Percentiles rank a stretch among this genome's conserved stretches.
phyloP scores from a whole-genome alignment of 2,113 vertebrate genomes.

The Ophiodon elongatus region DNA sequence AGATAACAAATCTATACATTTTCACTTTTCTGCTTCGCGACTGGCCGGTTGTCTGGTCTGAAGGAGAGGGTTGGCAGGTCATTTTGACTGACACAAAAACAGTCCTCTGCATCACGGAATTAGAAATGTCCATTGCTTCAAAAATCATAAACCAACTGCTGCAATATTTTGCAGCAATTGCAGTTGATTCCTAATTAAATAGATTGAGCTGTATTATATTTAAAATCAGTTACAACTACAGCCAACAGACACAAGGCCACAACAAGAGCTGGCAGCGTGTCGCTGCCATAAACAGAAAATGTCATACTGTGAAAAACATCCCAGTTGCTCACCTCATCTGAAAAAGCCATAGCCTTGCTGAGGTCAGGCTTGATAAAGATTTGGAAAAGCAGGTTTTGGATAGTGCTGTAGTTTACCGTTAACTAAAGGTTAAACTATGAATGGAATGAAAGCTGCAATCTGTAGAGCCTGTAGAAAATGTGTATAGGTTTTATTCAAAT shows the following conservation, averaged over 20 bases:
- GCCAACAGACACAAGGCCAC: neutral
- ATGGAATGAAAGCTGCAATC: neutral
- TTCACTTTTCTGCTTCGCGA: too few species aligned
- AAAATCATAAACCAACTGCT: neutral
- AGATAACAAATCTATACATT: neutral
- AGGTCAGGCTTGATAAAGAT: neutral
- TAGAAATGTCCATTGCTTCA: neutral
- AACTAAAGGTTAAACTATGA: neutral
- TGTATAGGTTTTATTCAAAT: conserved; percentile 19
- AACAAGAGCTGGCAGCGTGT: conserved; percentile 2
- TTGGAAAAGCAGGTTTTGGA: neutral
- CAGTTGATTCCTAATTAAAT: neutral
- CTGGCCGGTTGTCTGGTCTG: too few species aligned
- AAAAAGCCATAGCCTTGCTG: neutral
- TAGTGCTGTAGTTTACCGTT: neutral
- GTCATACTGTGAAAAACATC: neutral
- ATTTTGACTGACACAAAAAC: neutral
- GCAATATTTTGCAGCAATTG: neutral
- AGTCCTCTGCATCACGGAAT: neutral
- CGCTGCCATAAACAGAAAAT: neutral
- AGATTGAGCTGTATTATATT: neutral
- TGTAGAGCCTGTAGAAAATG: neutral
- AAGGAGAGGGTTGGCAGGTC: too few species aligned
- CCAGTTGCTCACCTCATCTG: neutral
- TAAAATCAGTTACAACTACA: conserved; percentile 5